Evolutionary conservation across 2,888 invertebrate genomes (phyloP).

Genomic region (Eustalomyia histrio): DNA sequence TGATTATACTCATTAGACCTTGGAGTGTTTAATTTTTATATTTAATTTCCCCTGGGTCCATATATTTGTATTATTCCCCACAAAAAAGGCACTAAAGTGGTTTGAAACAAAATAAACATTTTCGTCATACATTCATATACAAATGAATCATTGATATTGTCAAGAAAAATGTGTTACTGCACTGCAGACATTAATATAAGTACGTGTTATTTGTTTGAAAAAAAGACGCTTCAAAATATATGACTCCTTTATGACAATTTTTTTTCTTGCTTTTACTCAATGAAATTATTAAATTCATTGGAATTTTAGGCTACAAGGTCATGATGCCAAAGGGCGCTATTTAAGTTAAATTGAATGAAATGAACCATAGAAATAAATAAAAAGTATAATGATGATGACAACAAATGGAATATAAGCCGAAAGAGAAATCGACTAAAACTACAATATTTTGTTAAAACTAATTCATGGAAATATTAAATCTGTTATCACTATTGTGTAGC

Average conservation of each 20-base stretch:
- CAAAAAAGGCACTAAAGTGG: not conserved
- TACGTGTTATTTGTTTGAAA: not conserved
- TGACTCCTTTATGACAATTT: not conserved
- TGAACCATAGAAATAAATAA: constrained; percentile 14
- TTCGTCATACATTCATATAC: not conserved
- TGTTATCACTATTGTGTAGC: too few species aligned
- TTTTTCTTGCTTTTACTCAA: not conserved
- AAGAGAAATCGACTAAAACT: not conserved
- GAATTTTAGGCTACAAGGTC: constrained; percentile 33
- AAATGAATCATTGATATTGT: not conserved
- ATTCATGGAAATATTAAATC: too few species aligned
- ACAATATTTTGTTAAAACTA: too few species aligned
- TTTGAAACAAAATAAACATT: not conserved
- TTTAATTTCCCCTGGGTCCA: constrained; percentile 15
- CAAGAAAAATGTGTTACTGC: constrained; percentile 12
- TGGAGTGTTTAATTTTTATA: constrained; percentile 25
- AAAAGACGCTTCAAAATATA: not conserved
- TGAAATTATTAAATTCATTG: not conserved
- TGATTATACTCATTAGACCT: not conserved
- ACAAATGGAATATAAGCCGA: not conserved
- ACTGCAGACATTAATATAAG: constrained; percentile 18
- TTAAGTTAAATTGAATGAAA: constrained; percentile 33
- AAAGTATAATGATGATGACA: not conserved
- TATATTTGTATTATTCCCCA: not conserved
- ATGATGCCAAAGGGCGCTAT: constrained; percentile 23